Evolutionary conservation across 2,113 vertebrate species (phyloP), one percentile per base, ranked within the genome.

Genomic region (Psophia crepitans): DNA sequence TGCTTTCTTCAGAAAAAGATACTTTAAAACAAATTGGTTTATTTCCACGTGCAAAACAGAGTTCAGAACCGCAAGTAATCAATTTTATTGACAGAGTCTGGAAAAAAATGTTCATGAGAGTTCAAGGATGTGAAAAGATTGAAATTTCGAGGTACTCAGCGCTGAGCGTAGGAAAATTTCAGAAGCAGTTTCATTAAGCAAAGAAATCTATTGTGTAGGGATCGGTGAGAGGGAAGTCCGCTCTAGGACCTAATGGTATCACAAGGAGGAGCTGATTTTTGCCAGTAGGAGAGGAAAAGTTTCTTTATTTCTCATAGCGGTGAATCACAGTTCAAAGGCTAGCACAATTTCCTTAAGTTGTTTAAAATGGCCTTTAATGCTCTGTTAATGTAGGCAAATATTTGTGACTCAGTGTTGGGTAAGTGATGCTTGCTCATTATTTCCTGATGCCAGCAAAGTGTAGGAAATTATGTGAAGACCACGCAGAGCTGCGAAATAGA

Each of bases 21-120:
- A 90, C 87, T 98, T 97, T 93, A 95, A 97, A 98, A 97, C 96
- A 96, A 97, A 97, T 97, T 88, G 94, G 97, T 98, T 97, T 97
- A 97, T 97, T 98, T 97, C 96, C 97, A 97, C 97, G 97, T 98
- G 97, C 96, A 90, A 97, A 93, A 79, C 97, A 97, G 96, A 93
- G 97, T 96, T 98, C 95, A 95, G 95, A 97, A 96, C 97, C 97
- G 96, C 94, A 96, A 95, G 97, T 96, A 94, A 97, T 98, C 97
- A 93, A 96, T 98, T 98, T 98, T 98, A 98, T 97, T 97, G 96
- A 98, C 95, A 95, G 75, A 80, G 74, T 89, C 97, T 96, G 91
- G 88, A 92, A 97, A 94, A 97, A 98, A 96, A 97, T 60, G 95
- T 96, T 97, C 98, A 97, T 97, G 97, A 97, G 96, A 98, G 97